Evolutionary conservation across 2,888 invertebrate genomes (phyloP).

Genomic region (Coelinius sp.): DNA sequence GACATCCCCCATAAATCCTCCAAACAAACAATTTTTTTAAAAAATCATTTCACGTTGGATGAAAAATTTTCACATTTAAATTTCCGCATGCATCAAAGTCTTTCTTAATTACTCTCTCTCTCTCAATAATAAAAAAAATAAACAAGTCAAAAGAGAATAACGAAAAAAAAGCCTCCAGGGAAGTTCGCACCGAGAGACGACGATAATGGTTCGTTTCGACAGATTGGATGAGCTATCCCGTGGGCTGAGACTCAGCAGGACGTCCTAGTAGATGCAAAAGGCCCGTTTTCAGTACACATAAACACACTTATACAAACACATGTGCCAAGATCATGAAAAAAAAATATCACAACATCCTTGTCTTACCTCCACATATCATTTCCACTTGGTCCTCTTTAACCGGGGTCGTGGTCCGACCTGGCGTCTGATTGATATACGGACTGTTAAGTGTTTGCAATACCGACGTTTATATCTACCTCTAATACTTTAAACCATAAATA

Average conservation of each 20-base stretch:
- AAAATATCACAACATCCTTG: neutral
- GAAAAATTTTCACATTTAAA: neutral
- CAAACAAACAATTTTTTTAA: slow-evolving; percentile 27
- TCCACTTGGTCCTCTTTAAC: slow-evolving; percentile 28
- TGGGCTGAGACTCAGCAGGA: slow-evolving; percentile 51
- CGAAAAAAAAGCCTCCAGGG: slow-evolving; percentile 41
- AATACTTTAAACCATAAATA: slow-evolving; percentile 69
- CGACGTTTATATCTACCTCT: slow-evolving; percentile 69
- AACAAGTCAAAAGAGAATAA: slow-evolving; percentile 10
- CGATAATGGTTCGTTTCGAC: slow-evolving; percentile 52
- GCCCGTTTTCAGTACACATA: slow-evolving; percentile 20
- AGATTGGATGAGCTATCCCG: slow-evolving; percentile 50
- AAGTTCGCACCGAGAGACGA: slow-evolving; percentile 44
- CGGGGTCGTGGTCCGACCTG: slow-evolving; percentile 57
- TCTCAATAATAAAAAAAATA: neutral
- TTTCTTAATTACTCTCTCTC: slow-evolving; percentile 9
- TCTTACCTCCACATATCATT: slow-evolving; percentile 23
- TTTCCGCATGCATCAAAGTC: slow-evolving; percentile 22
- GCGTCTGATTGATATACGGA: slow-evolving; percentile 71
- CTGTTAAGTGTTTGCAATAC: slow-evolving; percentile 70
- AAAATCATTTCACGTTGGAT: neutral
- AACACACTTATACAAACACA: slow-evolving; percentile 28
- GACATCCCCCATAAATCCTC: neutral
- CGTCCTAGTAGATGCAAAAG: slow-evolving; percentile 50
- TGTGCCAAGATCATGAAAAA: neutral